Base-by-base conservation (phyloP, 2,888 invertebrate genomes). In the Cryptophagus acutangulus region DNA sequence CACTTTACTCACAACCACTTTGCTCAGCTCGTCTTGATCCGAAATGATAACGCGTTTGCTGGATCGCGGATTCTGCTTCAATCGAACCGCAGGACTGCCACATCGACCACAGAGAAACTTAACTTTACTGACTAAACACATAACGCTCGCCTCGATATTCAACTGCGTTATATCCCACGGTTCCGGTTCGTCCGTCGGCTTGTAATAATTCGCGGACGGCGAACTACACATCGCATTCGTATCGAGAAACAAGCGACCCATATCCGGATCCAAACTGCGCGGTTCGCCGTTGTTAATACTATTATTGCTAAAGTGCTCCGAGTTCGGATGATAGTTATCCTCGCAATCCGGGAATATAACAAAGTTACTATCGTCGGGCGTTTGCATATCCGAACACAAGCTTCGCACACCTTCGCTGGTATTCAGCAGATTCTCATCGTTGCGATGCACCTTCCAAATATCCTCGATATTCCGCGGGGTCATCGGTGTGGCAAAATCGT, bases 121-220 rank as follows among this genome's bases (percentile, higher is more conserved):
- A 1, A 85, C 82, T 71, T 88, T 88, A 54, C 87, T 85, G 15
- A 86, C 84, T 46, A 90, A 72, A 65, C 88, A 89, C 79, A 90
- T 87, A 3, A 89, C 82, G 58, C 87, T 86, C 1, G 89, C 90
- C 69, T 90, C 88, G 37, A 88, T 86, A 62, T 91, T 91, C 25
- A 90, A 67, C 56, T 88, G 83, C 0, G 87, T 89, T 43, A 91
- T 73, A 65, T 90, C 90, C 78, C 87, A 83, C 0, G 89, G 89
- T 60, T 89, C 88, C 0, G 86, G 86, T 58, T 87, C 87, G 58
- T 86, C 85, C 0, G 82, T 83, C 0, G 84, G 84, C 45, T 84
- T 79, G 62, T 86, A 86, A 62, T 84, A 85, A 67, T 85, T 84
- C 1, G 84, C 84, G 10, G 84, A 83, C 16, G 81, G 81, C 36